Percentiles rank a stretch among this genome's conserved stretches.
phyloP scores from a whole-genome alignment of 2,888 invertebrate genomes.

The Drosophila aldrichi region DNA sequence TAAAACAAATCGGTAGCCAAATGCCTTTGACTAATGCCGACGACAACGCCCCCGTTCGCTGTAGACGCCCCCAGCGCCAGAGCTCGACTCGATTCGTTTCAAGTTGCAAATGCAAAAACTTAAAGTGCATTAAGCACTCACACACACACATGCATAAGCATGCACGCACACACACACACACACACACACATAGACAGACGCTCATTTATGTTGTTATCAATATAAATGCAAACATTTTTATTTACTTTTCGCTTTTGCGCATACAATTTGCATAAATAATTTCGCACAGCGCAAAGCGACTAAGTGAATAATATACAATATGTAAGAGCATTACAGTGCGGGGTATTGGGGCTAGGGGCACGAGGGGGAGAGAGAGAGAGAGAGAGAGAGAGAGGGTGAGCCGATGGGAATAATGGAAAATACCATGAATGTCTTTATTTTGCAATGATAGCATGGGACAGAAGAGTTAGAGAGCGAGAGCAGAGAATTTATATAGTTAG shows the following conservation, averaged over 20 bases:
- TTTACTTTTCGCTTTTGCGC: slow-evolving; percentile 62
- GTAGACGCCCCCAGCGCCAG: slow-evolving; percentile 46
- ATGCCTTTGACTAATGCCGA: slow-evolving; percentile 75
- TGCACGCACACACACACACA: slow-evolving; percentile 5
- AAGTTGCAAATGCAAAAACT: slow-evolving; percentile 62
- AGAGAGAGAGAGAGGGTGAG: background rate
- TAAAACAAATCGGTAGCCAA: slow-evolving; percentile 65
- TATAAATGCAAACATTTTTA: slow-evolving; percentile 38
- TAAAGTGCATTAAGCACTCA: slow-evolving; percentile 43
- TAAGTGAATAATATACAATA: slow-evolving; percentile 49
- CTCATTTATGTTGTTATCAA: slow-evolving; percentile 73
- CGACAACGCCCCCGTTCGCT: slow-evolving; percentile 36
- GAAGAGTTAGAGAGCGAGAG: background rate
- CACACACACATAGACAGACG: slow-evolving; percentile 3
- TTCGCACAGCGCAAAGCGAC: slow-evolving; percentile 37
- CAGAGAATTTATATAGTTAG: background rate
- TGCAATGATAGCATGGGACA: background rate
- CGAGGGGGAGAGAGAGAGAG: background rate
- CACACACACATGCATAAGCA: slow-evolving; percentile 16
- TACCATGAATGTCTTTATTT: slow-evolving; percentile 14
- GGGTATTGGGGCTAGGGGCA: background rate
- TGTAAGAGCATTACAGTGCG: background rate
- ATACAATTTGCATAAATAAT: slow-evolving; percentile 77
- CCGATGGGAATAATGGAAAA: slow-evolving; percentile 13
- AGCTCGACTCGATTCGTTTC: slow-evolving; percentile 53